Conservation (phyloP, 2,797 vertebrate genomes). For the Clarias platycephalus region DNA sequence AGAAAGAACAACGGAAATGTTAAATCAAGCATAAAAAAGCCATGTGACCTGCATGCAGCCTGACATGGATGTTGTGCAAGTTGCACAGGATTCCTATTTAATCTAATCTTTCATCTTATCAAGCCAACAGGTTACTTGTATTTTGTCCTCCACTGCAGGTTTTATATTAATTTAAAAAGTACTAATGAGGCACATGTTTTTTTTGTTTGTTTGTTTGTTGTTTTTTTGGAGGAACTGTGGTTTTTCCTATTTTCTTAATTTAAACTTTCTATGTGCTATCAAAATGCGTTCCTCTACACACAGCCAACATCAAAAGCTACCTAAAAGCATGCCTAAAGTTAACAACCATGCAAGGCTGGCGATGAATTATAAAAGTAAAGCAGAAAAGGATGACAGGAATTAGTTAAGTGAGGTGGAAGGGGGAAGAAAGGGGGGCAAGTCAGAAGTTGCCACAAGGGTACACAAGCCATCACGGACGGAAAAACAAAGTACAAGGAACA, state of each 20-base stretch:
- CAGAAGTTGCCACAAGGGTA: slow-evolving; percentile 75
- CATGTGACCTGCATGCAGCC: slow-evolving; percentile 35
- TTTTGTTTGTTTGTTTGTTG: too few species aligned
- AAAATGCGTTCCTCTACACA: slow-evolving; percentile 68
- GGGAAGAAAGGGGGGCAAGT: slow-evolving; percentile 47
- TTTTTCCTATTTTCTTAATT: slow-evolving; percentile 35
- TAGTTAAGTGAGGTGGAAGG: slow-evolving; percentile 48
- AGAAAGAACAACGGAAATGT: slow-evolving; percentile 7
- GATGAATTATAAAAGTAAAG: slow-evolving; percentile 56
- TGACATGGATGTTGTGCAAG: background rate
- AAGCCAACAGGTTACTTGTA: background rate
- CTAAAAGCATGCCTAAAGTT: slow-evolving; percentile 61
- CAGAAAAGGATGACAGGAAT: slow-evolving; percentile 54
- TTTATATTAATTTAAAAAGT: background rate
- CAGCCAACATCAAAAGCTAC: slow-evolving; percentile 50
- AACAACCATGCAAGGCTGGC: slow-evolving; percentile 74
- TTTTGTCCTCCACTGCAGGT: background rate
- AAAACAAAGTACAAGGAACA: slow-evolving; percentile 65
- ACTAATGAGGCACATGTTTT: too few species aligned
- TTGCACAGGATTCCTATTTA: slow-evolving; percentile 16
- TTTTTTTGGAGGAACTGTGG: slow-evolving; percentile 63
- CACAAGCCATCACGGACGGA: slow-evolving; percentile 76
- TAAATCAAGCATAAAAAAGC: slow-evolving; percentile 58
- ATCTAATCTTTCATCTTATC: slow-evolving; percentile 13
- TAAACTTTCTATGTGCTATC: slow-evolving; percentile 25